Conservation (phyloP, 1,140 invertebrate genomes). For the Trichonephila clavipes region DNA sequence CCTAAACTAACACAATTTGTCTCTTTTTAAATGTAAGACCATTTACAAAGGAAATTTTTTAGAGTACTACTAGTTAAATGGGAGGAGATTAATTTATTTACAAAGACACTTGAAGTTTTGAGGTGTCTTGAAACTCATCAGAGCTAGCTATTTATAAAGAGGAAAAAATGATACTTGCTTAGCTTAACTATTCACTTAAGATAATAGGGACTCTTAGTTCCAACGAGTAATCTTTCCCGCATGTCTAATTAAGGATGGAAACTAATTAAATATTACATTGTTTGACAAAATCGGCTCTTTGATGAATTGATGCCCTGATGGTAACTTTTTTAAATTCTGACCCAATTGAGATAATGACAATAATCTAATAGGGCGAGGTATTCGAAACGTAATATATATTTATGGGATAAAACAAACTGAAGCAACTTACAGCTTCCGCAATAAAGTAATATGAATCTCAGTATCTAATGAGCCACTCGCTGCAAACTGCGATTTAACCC, state of each 20-base stretch:
- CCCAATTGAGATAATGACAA: constrained; percentile 30
- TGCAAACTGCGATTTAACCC: neutral
- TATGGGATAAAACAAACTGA: neutral
- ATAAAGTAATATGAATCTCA: neutral
- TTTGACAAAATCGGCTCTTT: constrained; percentile 27
- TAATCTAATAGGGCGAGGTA: constrained; percentile 32
- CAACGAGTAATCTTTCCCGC: neutral
- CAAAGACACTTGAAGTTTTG: neutral
- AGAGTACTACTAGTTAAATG: neutral
- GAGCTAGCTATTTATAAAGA: neutral
- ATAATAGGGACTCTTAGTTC: neutral
- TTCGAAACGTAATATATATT: neutral
- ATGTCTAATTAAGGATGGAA: neutral
- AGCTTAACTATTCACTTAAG: constrained; percentile 1
- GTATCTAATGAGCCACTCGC: constrained; percentile 14
- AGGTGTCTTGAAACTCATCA: neutral
- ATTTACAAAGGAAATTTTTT: too few species aligned
- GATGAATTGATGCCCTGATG: constrained; percentile 9
- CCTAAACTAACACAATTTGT: too few species aligned
- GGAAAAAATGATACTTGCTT: neutral
- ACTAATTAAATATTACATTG: constrained; percentile 44
- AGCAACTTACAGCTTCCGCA: neutral
- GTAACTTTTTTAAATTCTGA: neutral
- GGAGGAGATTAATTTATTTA: neutral
- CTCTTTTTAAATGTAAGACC: too few species aligned